Evolutionary conservation across 2,113 vertebrate species (phyloP).

Genomic region (Serranochromis macrocephalus): DNA sequence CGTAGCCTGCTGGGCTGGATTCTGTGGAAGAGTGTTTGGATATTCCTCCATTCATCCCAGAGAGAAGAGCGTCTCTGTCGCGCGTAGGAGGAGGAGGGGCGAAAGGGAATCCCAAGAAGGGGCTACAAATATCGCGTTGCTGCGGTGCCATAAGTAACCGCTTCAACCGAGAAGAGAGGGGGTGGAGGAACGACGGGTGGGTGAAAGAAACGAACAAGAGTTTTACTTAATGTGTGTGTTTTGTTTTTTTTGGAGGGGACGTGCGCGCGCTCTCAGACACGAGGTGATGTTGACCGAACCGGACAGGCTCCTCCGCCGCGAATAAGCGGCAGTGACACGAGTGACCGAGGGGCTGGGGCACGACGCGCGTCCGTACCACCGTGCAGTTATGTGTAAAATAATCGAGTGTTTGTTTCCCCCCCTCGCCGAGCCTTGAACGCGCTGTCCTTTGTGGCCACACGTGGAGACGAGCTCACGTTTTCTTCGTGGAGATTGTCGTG

Average conservation of each 20-base stretch:
- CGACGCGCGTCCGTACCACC: background rate
- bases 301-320: constrained; percentile 4
- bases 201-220: background rate
- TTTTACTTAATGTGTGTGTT: background rate
- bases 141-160: constrained; percentile 1
- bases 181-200: background rate
- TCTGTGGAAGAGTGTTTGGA: background rate
- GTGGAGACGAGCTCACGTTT: background rate
- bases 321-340: constrained; percentile 12
- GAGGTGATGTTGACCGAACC: constrained; percentile 11
- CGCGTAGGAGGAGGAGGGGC: constrained; percentile 30
- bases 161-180: background rate
- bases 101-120: constrained; percentile 49
- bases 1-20: background rate
- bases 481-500: background rate
- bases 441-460: background rate
- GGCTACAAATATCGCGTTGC: constrained; percentile 57
- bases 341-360: background rate
- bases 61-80: background rate
- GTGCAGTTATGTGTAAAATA: background rate
- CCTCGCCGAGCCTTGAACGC: background rate
- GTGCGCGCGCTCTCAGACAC: background rate
- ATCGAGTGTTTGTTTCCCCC: background rate
- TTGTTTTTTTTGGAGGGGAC: background rate
- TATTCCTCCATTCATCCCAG: background rate